Conservation (phyloP, 2,113 vertebrate genomes). For the Megalops atlanticus region DNA sequence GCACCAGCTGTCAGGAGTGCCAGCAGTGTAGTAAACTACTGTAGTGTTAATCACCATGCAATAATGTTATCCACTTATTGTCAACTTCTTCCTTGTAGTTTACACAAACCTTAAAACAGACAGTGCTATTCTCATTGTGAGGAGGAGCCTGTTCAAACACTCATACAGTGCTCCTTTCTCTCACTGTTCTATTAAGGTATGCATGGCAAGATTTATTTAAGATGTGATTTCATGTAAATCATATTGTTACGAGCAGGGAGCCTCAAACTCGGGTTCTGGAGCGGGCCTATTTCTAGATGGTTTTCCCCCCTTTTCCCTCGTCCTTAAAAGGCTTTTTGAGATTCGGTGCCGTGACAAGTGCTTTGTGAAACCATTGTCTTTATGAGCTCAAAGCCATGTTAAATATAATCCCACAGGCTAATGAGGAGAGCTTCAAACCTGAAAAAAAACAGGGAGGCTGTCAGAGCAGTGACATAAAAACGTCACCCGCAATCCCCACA, state of each 20-base stretch:
- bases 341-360: background rate
- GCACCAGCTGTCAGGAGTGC: background rate
- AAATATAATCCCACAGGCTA: conserved; percentile 59
- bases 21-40: background rate
- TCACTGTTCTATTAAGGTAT: conserved; percentile 31
- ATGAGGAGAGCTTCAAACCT: conserved; percentile 63
- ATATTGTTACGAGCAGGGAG: conserved; percentile 27
- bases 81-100: background rate
- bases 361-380: conserved; percentile 51
- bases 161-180: background rate
- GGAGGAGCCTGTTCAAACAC: background rate
- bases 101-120: background rate
- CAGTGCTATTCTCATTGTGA: background rate
- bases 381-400: conserved; percentile 62
- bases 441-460: conserved; percentile 58
- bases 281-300: conserved; percentile 44
- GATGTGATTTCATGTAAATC: conserved; percentile 39
- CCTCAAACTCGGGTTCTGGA: conserved; percentile 44
- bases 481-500: conserved; percentile 58
- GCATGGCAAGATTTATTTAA: conserved; percentile 26
- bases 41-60: background rate
- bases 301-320: conserved; percentile 51
- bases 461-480: conserved; percentile 67
- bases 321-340: conserved; percentile 47
- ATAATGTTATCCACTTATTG: no score